Evolutionary conservation across 2,113 vertebrate genomes (phyloP), one percentile per base, ranked within the genome.

Genomic region (Phalacrocorax pelagicus): DNA sequence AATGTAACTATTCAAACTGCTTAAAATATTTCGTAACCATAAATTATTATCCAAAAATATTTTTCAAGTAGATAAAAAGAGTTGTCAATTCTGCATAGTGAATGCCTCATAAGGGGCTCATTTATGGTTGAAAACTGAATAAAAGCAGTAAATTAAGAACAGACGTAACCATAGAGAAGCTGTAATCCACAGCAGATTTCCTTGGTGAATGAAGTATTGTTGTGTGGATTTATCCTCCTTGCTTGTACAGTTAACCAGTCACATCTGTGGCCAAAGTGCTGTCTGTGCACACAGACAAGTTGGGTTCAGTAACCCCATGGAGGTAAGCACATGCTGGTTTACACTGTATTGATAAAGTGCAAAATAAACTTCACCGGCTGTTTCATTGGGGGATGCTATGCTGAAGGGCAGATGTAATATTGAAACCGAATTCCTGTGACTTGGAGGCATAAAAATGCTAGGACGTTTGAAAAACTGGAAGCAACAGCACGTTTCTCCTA

Each of bases 41-140:
- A 98, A 98, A 98, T 98, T 98, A 98, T 98, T 98, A 98, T 98
- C 98, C 98, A 97, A 98, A 98, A 98, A 98, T 98, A 98, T 98
- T 98, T 98, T 98, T 98, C 36, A 77, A 98, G 98, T 97, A 98
- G 98, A 98, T 98, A 98, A 98, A 98, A 98, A 98, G 98, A 98
- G 98, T 98, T 98, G 98, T 98, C 98, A 98, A 98, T 98, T 98
- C 98, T 98, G 96, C 97, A 97, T 98, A 98, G 97, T 97, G 98
- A 98, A 98, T 98, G 97, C 97, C 98, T 98, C 98, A 98, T 98
- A 98, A 99, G 98, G 98, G 98, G 98, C 98, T 98, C 97, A 97
- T 99, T 98, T 99, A 98, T 98, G 98, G 98, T 98, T 98, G 98
- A 98, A 98, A 98, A 98, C 98, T 98, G 98, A 98, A 98, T 98